Evolutionary conservation across 2,797 vertebrate species (phyloP), one percentile per base, ranked within the genome.

Genomic region (Pseudochirops corinnae): DNA sequence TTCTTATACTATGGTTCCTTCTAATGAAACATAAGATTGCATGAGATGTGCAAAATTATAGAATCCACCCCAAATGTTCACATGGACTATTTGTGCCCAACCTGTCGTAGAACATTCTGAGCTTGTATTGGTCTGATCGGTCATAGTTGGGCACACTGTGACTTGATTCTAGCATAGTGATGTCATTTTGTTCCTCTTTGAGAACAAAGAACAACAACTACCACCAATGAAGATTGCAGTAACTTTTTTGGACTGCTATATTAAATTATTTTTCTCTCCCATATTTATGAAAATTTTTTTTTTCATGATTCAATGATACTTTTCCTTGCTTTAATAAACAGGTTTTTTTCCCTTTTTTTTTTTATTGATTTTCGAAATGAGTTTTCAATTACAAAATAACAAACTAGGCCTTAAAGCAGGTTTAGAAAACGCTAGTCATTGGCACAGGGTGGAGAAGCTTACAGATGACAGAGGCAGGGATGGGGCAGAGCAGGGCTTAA

Each of bases 371-470:
- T 97, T 95, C 94, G 94, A 98, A 98, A 87, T 56, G 97, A 98
- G 98, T 96, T 0, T 95, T 96, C 55, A 57, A 97, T 98, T 98
- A 98, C 98, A 98, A 99, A 98, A 98, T 96, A 93, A 26, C 97
- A 98, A 95, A 97, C 98, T 97, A 98, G 96, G 94, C 98, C 97
- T 96, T 98, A 98, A 98, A 97, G 97, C 97, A 98, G 67, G 98
- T 98, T 98, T 97, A 98, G 98, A 98, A 98, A 98, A 98, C 94
- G 98, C 98, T 96, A 96, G 98, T 97, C 98, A 60, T 97, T 98
- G 98, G 98, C 98, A 98, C 96, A 96, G 98, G 94, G 98, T 97
- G 98, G 98, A 98, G 98, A 98, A 98, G 98, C 98, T 97, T 98
- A 98, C n/a, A 94, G 29, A 82, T 55, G 52, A 91, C 93, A 95